Evolutionary conservation across 2,113 vertebrate genomes (phyloP).

Genomic region (Urocolius indicus): DNA sequence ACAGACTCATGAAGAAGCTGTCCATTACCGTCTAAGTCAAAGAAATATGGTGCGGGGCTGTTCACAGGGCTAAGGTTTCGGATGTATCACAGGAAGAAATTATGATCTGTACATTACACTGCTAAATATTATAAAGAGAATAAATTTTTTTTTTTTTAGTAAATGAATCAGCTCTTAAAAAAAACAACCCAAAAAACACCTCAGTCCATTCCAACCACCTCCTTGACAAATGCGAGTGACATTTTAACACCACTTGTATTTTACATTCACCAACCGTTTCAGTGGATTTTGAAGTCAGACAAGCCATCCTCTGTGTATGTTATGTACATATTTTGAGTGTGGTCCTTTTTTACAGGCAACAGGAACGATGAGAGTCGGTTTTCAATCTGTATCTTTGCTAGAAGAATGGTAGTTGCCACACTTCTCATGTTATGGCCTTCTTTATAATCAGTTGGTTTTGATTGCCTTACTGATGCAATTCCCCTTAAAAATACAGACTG

Average conservation of each 20-base stretch:
- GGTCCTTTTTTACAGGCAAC: neutral
- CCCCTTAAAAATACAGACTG: neutral
- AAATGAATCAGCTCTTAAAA: neutral
- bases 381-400: neutral
- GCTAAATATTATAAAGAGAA: neutral
- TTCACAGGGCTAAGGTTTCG: neutral
- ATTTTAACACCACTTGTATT: neutral
- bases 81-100: neutral
- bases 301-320: neutral
- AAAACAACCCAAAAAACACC: too few species aligned
- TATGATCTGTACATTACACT: neutral
- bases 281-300: neutral
- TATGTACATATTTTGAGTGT: neutral
- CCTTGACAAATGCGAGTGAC: neutral
- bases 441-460: neutral
- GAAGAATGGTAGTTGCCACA: neutral
- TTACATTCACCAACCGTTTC: neutral
- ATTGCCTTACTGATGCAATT: neutral
- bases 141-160: neutral
- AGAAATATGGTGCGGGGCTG: neutral
- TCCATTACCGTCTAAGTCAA: neutral
- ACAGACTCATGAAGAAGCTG: too few species aligned
- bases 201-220: neutral
- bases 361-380: neutral
- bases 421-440: neutral